Percentiles rank a stretch among this genome's conserved stretches.
Evolutionary conservation across 2,113 vertebrate genomes (phyloP).

Genomic region (Puntigrus tetrazona): DNA sequence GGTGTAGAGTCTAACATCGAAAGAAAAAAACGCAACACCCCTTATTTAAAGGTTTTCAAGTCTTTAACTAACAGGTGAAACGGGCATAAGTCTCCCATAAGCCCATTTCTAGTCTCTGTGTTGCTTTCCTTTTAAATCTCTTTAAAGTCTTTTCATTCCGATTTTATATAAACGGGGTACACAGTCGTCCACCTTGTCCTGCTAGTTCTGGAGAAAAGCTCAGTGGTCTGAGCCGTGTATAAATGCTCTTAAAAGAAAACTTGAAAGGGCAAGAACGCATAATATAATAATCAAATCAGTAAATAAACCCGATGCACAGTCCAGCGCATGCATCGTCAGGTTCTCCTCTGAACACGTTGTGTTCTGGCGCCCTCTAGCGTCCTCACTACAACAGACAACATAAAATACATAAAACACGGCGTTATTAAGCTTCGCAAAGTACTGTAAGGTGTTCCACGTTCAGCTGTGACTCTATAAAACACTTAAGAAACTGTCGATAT

Average conservation of each 20-base stretch:
- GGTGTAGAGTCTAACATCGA: no score
- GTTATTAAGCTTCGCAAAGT: no score
- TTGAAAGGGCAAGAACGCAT: neutral
- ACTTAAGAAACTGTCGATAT: no score
- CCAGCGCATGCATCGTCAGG: neutral
- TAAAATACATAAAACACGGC: no score
- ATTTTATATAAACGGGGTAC: neutral
- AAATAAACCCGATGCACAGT: neutral
- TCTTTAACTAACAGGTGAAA: no score
- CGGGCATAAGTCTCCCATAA: neutral
- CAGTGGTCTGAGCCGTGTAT: neutral
- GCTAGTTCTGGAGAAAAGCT: neutral
- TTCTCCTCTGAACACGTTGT: neutral
- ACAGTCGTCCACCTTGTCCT: neutral
- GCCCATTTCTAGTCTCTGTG: neutral
- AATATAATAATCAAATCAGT: neutral
- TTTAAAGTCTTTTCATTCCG: neutral
- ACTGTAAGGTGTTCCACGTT: no score
- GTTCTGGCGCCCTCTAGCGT: conserved; percentile 47
- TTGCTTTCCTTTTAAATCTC: neutral
- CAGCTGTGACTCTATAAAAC: no score
- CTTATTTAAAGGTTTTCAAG: no score
- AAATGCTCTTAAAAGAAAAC: neutral
- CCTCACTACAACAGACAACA: no score
- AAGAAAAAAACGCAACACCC: no score